Evolutionary conservation across 1,140 invertebrate species (phyloP).

Genomic region (Drosophila miranda): DNA sequence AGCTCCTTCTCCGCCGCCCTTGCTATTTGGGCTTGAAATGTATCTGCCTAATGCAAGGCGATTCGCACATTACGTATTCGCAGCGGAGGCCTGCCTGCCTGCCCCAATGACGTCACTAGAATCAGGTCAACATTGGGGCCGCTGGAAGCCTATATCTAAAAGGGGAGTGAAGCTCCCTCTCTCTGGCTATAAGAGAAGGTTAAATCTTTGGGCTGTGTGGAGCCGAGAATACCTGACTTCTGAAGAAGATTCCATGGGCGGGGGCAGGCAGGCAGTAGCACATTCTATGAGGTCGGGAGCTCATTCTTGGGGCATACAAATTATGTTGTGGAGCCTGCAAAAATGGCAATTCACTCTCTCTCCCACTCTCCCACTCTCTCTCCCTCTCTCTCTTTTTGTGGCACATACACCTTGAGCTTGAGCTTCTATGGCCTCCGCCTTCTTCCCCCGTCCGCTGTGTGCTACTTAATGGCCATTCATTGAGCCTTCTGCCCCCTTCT

Average conservation of each 20-base stretch:
- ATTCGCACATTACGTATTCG: slow-evolving; percentile 54
- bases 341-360: slow-evolving; percentile 63
- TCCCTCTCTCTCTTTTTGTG: slow-evolving; percentile 15
- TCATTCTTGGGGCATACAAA: slow-evolving; percentile 32
- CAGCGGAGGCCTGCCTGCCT: slow-evolving; percentile 26
- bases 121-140: slow-evolving; percentile 61
- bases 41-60: slow-evolving; percentile 34
- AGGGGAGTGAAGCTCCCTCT: not conserved
- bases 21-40: slow-evolving; percentile 4
- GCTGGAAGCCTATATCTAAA: not conserved
- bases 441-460: slow-evolving; percentile 2
- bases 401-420: slow-evolving; percentile 54
- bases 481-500: not conserved
- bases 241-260: not conserved
- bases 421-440: slow-evolving; percentile 20
- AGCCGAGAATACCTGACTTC: slow-evolving; percentile 12
- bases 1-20: too few species aligned
- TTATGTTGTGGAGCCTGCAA: slow-evolving; percentile 57
- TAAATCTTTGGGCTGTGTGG: too few species aligned
- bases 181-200: too few species aligned
- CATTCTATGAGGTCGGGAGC: too few species aligned
- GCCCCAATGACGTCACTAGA: slow-evolving; percentile 67
- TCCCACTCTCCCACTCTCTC: slow-evolving; percentile 1
- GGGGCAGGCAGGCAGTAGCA: not conserved
- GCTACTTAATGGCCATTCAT: slow-evolving; percentile 60